Evolutionary conservation across 2,888 invertebrate species (phyloP).

Genomic region (Parapristionchus giblindavisi): DNA sequence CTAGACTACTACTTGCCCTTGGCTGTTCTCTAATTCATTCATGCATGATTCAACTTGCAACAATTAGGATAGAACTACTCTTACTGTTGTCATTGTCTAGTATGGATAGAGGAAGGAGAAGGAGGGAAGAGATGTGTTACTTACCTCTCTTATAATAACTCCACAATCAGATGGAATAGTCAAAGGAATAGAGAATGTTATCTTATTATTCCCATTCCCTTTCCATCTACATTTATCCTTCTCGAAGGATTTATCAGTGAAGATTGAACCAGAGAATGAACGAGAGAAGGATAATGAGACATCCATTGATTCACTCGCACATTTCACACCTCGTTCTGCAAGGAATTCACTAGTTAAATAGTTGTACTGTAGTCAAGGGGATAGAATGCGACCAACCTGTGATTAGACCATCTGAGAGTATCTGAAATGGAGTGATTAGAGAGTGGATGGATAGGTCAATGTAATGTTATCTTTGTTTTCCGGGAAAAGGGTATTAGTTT

Average conservation of each 20-base stretch:
- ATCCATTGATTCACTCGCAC: conserved; percentile 54
- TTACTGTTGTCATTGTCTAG: too few relatives aligned
- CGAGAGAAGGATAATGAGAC: conserved; percentile 50
- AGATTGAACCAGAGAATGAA: conserved; percentile 55
- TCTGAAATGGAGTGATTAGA: conserved; percentile 9
- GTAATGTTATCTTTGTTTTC: too few relatives aligned
- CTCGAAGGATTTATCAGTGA: conserved; percentile 54
- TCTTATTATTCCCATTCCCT: conserved; percentile 50
- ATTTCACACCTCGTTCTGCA: conserved; percentile 48
- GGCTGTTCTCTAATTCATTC: background rate
- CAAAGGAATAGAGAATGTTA: conserved; percentile 52
- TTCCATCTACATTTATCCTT: conserved; percentile 31
- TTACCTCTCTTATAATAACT: conserved; percentile 51
- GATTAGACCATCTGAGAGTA: too few relatives aligned
- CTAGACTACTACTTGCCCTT: background rate
- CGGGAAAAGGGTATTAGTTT: too few relatives aligned
- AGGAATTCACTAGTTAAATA: too few relatives aligned
- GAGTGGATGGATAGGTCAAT: too few relatives aligned
- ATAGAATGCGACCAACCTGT: too few relatives aligned
- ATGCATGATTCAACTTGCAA: background rate
- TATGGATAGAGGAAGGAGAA: background rate
- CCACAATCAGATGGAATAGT: conserved; percentile 55
- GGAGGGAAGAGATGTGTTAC: background rate
- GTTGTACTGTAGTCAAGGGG: too few relatives aligned
- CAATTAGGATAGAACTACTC: background rate